phyloP scores from a whole-genome alignment of 2,113 vertebrate species.

The Thymallus thymallus region DNA sequence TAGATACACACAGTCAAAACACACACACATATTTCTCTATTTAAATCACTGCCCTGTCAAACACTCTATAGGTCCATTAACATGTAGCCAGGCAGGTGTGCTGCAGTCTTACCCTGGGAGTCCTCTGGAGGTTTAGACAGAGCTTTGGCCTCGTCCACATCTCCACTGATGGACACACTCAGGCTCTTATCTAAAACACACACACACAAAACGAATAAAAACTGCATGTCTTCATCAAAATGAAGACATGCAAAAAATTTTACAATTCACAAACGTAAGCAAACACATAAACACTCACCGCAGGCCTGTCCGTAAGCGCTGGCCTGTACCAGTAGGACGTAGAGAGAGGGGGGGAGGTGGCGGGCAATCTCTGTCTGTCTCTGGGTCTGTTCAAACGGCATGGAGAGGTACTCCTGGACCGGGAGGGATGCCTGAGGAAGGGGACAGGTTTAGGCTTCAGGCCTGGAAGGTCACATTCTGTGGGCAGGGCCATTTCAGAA shows the following conservation, averaged over 20 bases:
- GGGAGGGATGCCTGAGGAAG: conserved; percentile 86
- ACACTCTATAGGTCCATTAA: too few relatives aligned
- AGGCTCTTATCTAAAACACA: conserved; percentile 86
- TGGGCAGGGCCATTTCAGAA: too few relatives aligned
- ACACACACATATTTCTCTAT: not conserved
- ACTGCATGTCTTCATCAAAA: not conserved
- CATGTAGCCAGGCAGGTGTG: too few relatives aligned
- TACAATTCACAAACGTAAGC: too few relatives aligned
- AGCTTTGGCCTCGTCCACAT: conserved; percentile 95
- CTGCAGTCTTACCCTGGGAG: conserved; percentile 85
- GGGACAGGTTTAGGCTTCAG: not conserved
- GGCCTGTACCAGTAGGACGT: conserved; percentile 94
- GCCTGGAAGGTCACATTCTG: too few relatives aligned
- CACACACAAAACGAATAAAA: not conserved
- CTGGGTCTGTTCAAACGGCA: conserved; percentile 94
- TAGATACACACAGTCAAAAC: too few relatives aligned
- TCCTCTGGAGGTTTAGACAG: conserved; percentile 94
- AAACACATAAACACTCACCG: conserved; percentile 71
- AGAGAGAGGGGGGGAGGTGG: conserved; percentile 91
- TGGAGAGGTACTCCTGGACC: conserved; percentile 92
- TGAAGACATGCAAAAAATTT: too few relatives aligned
- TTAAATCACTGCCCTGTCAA: not conserved
- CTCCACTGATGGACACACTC: conserved; percentile 86
- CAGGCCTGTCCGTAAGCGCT: conserved; percentile 94
- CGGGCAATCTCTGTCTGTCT: conserved; percentile 91